Evolutionary conservation across 2,797 vertebrate species (phyloP).

Genomic region (Sitta carolinensis): DNA sequence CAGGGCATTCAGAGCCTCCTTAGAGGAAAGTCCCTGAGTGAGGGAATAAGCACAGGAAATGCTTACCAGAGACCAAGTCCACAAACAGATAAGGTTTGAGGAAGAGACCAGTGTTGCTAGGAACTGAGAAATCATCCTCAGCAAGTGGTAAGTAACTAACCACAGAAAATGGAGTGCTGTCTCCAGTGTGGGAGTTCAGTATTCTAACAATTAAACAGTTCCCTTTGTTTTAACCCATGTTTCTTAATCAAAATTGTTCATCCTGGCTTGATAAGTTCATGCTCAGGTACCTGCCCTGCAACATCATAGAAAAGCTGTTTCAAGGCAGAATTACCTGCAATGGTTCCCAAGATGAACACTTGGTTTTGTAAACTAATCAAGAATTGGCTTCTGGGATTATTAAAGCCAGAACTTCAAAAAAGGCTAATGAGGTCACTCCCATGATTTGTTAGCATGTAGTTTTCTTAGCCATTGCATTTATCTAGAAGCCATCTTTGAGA

Average conservation of each 20-base stretch:
- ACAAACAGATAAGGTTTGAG: conserved; percentile 35
- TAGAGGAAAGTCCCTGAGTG: not conserved
- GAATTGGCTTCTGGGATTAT: not conserved
- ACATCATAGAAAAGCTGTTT: not conserved
- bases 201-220: not conserved
- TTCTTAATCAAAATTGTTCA: not conserved
- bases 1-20: not conserved
- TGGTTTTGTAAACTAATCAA: not conserved
- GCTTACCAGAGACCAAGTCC: not conserved
- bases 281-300: not conserved
- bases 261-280: not conserved
- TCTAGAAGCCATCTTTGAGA: not conserved
- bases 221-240: not conserved
- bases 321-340: not conserved
- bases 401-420: not conserved
- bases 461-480: not conserved
- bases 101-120: conserved; percentile 4
- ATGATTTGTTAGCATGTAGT: not conserved
- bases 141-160: not conserved
- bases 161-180: not conserved
- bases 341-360: not conserved
- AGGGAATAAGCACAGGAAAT: not conserved
- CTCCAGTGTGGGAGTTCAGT: not conserved
- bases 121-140: conserved; percentile 29
- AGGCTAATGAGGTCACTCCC: not conserved